Evolutionary conservation across 2,113 vertebrate species (phyloP).

Genomic region (Okapia johnstoni): DNA sequence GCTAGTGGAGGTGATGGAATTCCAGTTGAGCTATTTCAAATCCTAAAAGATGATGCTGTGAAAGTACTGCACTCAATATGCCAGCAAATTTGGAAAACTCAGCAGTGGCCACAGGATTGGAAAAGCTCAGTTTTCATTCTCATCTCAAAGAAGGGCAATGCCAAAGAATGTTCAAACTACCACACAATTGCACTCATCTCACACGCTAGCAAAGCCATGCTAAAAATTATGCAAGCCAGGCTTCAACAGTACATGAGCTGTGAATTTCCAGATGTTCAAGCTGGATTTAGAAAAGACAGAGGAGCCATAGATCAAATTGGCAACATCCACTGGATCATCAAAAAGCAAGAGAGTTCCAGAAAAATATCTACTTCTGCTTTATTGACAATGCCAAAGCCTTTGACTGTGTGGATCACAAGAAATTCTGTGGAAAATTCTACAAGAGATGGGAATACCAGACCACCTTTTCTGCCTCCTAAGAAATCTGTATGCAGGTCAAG

Average conservation of each 20-base stretch:
- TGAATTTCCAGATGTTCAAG: background rate
- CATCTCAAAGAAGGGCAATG: background rate
- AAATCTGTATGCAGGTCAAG: background rate
- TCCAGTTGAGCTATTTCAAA: background rate
- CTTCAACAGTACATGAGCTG: background rate
- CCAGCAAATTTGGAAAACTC: background rate
- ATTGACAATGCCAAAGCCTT: background rate
- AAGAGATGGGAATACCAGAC: background rate
- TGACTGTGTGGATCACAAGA: background rate
- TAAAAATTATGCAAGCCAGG: background rate
- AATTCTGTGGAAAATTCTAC: background rate
- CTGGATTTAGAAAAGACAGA: background rate
- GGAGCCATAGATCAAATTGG: background rate
- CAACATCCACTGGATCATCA: rapidly evolving
- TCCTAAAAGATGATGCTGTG: background rate
- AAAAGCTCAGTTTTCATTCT: background rate
- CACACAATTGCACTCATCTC: background rate
- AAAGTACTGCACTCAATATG: background rate
- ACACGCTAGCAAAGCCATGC: background rate
- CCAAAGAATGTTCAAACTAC: background rate
- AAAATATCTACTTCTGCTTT: background rate
- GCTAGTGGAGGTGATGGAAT: background rate
- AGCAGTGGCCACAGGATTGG: background rate
- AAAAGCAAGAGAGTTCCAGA: background rate
- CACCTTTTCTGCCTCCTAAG: background rate